phyloP scores from a whole-genome alignment of 2,888 invertebrate species.

The Seira musarum region DNA sequence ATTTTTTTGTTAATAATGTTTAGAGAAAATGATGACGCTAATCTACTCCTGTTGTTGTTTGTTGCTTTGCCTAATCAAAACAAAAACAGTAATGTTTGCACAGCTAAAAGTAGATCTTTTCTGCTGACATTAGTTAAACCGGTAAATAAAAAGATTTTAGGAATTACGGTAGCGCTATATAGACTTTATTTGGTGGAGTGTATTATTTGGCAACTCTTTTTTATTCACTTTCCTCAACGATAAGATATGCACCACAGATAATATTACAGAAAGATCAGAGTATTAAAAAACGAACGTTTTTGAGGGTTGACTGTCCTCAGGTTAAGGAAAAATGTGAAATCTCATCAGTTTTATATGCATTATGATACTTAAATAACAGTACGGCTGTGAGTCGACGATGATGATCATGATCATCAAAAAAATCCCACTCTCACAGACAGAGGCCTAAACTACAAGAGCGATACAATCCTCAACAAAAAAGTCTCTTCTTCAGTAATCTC shows the following conservation, averaged over 20 bases:
- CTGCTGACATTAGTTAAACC: conserved; percentile 11
- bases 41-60: conserved; percentile 21
- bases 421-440: no score
- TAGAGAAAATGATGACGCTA: conserved; percentile 30
- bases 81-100: conserved; percentile 7
- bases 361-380: background rate
- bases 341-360: conserved; percentile 27
- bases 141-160: conserved; percentile 15
- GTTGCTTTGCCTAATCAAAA: conserved; percentile 1
- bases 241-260: background rate
- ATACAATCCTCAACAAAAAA: no score
- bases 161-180: no score
- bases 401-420: no score
- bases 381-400: no score
- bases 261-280: conserved; percentile 35
- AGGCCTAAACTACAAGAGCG: no score
- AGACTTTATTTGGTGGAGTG: no score
- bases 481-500: no score
- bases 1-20: conserved; percentile 2
- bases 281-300: conserved; percentile 25
- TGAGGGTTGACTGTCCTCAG: conserved; percentile 62
- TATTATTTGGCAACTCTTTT: no score
- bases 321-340: conserved; percentile 39
- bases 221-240: no score
- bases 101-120: conserved; percentile 35